phyloP scores from a whole-genome alignment of 2,113 vertebrate genomes.

The Gymnobelideus leadbeateri region DNA sequence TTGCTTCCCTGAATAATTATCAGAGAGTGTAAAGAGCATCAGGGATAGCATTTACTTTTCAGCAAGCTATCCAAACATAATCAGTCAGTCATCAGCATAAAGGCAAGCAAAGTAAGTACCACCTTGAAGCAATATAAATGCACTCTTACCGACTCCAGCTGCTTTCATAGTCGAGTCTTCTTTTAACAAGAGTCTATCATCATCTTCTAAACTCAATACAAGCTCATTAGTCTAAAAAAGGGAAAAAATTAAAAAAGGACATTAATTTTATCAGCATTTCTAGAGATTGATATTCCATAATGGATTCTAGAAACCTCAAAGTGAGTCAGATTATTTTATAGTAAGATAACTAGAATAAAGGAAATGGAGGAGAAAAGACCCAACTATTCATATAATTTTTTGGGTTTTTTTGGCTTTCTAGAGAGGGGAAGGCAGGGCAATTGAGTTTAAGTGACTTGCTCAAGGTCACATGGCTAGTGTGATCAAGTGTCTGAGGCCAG shows the following conservation, averaged over 20 bases:
- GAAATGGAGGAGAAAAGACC: neutral
- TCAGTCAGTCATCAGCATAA: slow-evolving; percentile 66
- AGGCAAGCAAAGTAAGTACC: slow-evolving; percentile 54
- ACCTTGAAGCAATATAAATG: slow-evolving; percentile 54
- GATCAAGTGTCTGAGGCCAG: too few species aligned
- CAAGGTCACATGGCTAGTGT: too few species aligned
- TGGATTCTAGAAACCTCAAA: neutral
- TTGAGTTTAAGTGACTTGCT: too few species aligned
- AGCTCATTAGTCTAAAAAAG: slow-evolving; percentile 92
- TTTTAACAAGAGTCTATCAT: slow-evolving; percentile 90
- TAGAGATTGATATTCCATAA: neutral
- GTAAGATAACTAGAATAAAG: neutral
- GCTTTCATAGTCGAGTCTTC: slow-evolving; percentile 86
- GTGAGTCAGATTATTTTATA: neutral
- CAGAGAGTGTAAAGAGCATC: slow-evolving; percentile 67
- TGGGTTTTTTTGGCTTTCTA: too few species aligned
- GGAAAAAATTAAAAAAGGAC: slow-evolving; percentile 44
- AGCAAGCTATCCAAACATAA: slow-evolving; percentile 74
- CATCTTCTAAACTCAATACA: slow-evolving; percentile 93
- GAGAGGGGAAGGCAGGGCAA: too few species aligned
- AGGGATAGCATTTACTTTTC: slow-evolving; percentile 79
- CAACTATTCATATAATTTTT: neutral
- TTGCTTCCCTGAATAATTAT: slow-evolving; percentile 77
- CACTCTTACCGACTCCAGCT: slow-evolving; percentile 89
- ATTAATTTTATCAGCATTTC: neutral